Evolutionary conservation across 2,113 vertebrate species (phyloP).

Genomic region (Peromyscus maniculatus): DNA sequence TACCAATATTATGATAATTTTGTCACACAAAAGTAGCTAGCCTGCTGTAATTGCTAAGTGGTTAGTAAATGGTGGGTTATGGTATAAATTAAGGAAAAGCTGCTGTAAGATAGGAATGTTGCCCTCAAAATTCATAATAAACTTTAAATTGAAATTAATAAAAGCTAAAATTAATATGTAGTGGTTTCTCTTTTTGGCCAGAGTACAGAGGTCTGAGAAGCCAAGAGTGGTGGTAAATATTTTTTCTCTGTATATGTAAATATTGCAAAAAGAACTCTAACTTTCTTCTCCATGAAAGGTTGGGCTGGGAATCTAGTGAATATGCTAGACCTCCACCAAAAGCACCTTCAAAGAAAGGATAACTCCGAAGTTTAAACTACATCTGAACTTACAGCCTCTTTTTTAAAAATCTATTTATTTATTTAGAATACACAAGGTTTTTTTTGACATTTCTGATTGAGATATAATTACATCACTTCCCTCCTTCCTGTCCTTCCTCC

Average conservation of each 20-base stretch:
- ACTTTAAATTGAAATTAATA: not conserved
- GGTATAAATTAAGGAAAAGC: not conserved
- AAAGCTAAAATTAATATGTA: not conserved
- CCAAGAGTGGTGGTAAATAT: too few relatives aligned
- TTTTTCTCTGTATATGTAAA: not conserved
- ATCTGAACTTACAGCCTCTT: not conserved
- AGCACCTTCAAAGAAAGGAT: not conserved
- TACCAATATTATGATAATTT: not conserved
- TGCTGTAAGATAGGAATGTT: accelerated
- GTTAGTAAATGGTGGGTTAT: not conserved
- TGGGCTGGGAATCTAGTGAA: not conserved
- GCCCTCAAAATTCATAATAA: not conserved
- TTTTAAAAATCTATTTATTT: not conserved
- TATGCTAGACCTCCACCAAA: not conserved
- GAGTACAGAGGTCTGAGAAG: not conserved
- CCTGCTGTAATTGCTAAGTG: not conserved
- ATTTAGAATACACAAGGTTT: not conserved
- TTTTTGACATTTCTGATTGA: not conserved
- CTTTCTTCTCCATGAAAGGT: not conserved
- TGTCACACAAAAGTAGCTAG: not conserved
- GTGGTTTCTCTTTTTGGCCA: not conserved
- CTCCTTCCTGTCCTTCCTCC: not conserved
- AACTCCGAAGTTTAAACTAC: not conserved
- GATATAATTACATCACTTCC: not conserved
- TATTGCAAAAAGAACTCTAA: not conserved